Conservation (phyloP, 2,888 invertebrate genomes). For the Sphecodes monilicornis region DNA sequence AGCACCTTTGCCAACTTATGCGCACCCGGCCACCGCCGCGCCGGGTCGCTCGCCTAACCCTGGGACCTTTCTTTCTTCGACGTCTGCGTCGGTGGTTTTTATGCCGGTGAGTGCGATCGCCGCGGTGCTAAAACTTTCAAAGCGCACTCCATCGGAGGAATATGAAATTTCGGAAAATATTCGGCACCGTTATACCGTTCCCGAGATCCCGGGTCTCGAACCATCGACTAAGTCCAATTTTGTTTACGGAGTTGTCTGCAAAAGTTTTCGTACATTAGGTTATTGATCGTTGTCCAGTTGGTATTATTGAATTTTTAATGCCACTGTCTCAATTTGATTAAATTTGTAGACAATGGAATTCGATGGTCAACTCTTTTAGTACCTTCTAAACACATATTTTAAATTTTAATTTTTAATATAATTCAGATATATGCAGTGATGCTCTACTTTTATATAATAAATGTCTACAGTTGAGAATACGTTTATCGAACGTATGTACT, state of each 20-base stretch:
- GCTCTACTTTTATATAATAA: too few species aligned
- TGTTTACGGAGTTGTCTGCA: background rate
- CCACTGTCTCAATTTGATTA: too few species aligned
- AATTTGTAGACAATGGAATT: too few species aligned
- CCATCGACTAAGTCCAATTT: background rate
- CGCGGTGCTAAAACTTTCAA: slow-evolving; percentile 13
- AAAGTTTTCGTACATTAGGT: background rate
- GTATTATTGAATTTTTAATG: background rate
- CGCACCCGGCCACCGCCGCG: slow-evolving; percentile 56
- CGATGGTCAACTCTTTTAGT: too few species aligned
- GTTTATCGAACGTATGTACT: too few species aligned
- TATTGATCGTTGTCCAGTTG: background rate
- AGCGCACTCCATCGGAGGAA: background rate
- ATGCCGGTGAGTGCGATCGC: slow-evolving; percentile 13
- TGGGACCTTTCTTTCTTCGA: slow-evolving; percentile 35
- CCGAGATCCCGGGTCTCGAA: background rate
- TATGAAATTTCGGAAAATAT: slow-evolving; percentile 8
- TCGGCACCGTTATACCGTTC: background rate
- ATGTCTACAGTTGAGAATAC: too few species aligned
- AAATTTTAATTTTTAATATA: too few species aligned
- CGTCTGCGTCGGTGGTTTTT: slow-evolving; percentile 48
- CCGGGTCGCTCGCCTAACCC: slow-evolving; percentile 36
- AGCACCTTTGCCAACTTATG: slow-evolving; percentile 78
- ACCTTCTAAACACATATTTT: too few species aligned
- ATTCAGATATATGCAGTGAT: too few species aligned